Conservation (phyloP, 2,113 vertebrate genomes). For the Anarrhichthys ocellatus region DNA sequence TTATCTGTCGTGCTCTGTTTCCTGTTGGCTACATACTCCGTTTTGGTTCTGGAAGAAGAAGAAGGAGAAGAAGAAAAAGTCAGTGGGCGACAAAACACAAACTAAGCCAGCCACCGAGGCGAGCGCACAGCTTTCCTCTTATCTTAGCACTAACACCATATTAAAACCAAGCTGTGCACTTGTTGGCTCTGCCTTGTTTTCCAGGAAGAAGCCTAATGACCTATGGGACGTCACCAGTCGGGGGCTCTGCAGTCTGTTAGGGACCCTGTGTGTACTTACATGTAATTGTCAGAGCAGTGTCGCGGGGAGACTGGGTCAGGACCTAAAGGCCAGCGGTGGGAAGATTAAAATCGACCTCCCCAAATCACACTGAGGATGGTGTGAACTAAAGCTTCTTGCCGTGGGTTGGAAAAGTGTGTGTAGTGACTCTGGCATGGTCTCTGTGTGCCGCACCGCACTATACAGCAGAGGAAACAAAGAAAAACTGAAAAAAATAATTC, state of each 20-base stretch:
- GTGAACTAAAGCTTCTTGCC: slow-evolving; percentile 29
- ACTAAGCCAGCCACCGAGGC: slow-evolving; percentile 41
- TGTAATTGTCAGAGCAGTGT: slow-evolving; percentile 62
- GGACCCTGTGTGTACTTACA: slow-evolving; percentile 57
- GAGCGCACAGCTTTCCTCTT: slow-evolving; percentile 27
- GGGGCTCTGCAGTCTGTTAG: slow-evolving; percentile 56
- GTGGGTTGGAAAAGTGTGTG: slow-evolving; percentile 1
- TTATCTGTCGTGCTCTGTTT: slow-evolving; percentile 68
- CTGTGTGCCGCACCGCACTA: background rate
- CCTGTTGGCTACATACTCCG: slow-evolving; percentile 32
- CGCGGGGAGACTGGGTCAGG: slow-evolving; percentile 30
- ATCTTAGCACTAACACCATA: slow-evolving; percentile 52
- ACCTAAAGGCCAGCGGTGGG: slow-evolving; percentile 45
- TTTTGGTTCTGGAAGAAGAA: slow-evolving; percentile 34
- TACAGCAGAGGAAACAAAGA: background rate
- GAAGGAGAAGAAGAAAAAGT: slow-evolving; percentile 16
- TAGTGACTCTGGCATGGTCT: background rate
- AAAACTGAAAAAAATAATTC: background rate
- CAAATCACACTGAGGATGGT: slow-evolving; percentile 33
- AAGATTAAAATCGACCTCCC: slow-evolving; percentile 46
- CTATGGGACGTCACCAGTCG: slow-evolving; percentile 57
- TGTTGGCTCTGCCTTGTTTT: slow-evolving; percentile 64
- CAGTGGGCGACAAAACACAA: slow-evolving; percentile 39
- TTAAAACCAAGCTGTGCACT: slow-evolving; percentile 59
- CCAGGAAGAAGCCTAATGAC: slow-evolving; percentile 68